These are phyloP conservation scores for Sebastes oblongus DNA, from an alignment of 2,797 vertebrate genomes.

Conservation along the genomic window DNA sequence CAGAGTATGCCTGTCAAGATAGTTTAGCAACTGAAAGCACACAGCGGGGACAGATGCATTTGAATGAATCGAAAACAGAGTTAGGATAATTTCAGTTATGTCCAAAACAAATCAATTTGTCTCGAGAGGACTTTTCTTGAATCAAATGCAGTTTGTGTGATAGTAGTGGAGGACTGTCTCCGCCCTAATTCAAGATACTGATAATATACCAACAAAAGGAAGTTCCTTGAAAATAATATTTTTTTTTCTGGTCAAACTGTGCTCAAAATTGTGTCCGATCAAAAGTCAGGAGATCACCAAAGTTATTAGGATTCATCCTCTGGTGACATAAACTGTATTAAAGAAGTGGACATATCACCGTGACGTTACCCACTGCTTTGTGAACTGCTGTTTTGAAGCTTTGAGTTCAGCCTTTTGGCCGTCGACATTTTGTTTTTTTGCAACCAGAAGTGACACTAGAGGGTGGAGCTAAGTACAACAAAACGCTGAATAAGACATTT, in stretches of 20 bases:
- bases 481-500: too few relatives aligned
- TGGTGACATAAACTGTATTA: not conserved
- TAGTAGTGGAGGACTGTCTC: not conserved
- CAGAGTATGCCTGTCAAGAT: not conserved
- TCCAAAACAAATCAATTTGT: not conserved
- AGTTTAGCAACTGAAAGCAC: slow-evolving; percentile 4
- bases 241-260: not conserved
- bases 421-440: too few relatives aligned
- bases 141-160: not conserved
- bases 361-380: fast-evolving
- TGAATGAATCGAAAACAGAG: not conserved
- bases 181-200: not conserved
- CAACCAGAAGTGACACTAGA: too few relatives aligned
- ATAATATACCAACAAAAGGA: not conserved
- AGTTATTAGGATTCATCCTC: not conserved
- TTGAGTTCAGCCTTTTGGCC: too few relatives aligned
- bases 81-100: not conserved
- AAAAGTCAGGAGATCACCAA: not conserved
- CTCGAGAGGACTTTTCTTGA: not conserved
- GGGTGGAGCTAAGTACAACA: too few relatives aligned
- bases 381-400: too few relatives aligned
- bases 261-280: not conserved
- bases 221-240: not conserved
- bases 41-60: slow-evolving; percentile 13
- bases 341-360: too few relatives aligned